phyloP scores from a whole-genome alignment of 2,113 vertebrate species.

The Notothenia rossii region DNA sequence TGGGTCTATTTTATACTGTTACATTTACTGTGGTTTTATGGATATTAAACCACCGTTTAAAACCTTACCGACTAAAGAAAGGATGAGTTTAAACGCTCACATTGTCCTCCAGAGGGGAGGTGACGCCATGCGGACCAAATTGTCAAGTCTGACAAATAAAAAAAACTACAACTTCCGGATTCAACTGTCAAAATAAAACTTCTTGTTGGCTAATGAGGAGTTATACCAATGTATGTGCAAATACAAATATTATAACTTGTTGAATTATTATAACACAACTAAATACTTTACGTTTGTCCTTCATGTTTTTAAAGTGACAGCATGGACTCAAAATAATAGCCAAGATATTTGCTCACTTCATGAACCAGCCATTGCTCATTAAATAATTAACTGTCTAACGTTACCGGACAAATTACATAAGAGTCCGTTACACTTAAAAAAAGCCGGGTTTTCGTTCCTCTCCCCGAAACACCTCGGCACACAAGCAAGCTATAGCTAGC shows the following conservation, averaged over 20 bases:
- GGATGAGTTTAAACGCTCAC: background rate
- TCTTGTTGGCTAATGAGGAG: fast-evolving
- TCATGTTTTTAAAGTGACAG: background rate
- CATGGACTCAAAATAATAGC: background rate
- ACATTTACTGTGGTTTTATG: background rate
- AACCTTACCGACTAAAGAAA: background rate
- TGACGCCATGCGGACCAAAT: constrained; percentile 10
- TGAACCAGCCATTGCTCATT: background rate
- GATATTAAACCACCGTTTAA: background rate
- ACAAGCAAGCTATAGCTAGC: constrained; percentile 55
- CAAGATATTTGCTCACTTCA: background rate
- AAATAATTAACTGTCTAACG: background rate
- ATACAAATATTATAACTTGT: background rate
- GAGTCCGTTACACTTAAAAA: too few relatives aligned
- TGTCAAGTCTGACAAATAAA: constrained; percentile 9
- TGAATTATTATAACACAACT: fast-evolving
- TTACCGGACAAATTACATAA: background rate
- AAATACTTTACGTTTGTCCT: background rate
- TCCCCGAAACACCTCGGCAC: background rate
- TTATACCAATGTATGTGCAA: background rate
- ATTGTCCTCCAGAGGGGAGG: background rate
- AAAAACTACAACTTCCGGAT: constrained; percentile 30
- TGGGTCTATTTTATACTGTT: background rate
- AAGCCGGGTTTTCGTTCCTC: background rate
- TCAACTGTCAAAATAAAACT: constrained; percentile 55